Percentiles rank a stretch among this genome's conserved stretches.
Evolutionary conservation across 2,113 vertebrate genomes (phyloP).

Genomic region (Romanogobio albipinnatus): DNA sequence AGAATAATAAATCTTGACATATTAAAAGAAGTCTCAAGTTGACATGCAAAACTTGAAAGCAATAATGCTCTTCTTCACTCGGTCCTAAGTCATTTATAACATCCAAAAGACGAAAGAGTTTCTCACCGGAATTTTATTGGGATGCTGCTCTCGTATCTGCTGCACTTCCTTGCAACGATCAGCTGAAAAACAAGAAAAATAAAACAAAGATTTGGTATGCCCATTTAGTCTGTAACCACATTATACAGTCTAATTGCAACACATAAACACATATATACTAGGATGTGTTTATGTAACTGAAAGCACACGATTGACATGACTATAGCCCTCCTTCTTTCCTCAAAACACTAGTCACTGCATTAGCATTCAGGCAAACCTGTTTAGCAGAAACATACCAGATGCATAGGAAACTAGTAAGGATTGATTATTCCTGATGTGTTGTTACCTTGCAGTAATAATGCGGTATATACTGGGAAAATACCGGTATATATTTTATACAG

Average conservation of each 20-base stretch:
- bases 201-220: background rate
- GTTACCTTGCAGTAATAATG: background rate
- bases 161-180: slow-evolving; percentile 97
- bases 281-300: background rate
- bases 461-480: no score
- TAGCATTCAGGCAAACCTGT: background rate
- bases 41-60: background rate
- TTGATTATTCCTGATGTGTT: background rate
- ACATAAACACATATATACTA: background rate
- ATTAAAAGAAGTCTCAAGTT: background rate
- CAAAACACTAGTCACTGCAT: background rate
- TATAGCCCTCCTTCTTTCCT: background rate
- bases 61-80: background rate
- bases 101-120: background rate
- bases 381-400: background rate
- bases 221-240: background rate
- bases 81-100: background rate
- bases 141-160: slow-evolving; percentile 97
- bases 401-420: background rate
- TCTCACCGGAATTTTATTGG: slow-evolving; percentile 97
- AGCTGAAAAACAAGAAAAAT: slow-evolving; percentile 70
- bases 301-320: background rate
- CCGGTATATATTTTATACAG: no score
- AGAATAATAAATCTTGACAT: background rate
- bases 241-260: background rate